These are phyloP conservation scores for Cotesia congregata DNA, from an alignment of 2,888 invertebrate species.

Conservation along the genomic window DNA sequence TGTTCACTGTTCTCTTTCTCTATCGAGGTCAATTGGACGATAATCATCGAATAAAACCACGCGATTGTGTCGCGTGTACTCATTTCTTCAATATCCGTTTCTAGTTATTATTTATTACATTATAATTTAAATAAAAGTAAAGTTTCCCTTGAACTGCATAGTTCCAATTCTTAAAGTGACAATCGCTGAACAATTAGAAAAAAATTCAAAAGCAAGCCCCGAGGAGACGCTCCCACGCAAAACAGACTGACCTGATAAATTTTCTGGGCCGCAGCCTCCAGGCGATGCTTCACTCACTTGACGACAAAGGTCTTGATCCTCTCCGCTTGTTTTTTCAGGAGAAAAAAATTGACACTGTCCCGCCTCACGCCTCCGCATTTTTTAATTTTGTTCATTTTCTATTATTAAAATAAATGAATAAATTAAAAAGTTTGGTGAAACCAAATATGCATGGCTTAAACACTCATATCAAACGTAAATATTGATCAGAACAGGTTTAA, in stretches of 20 bases:
- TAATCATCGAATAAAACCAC: constrained; percentile 34
- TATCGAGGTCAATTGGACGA: constrained; percentile 39
- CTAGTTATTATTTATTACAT: not conserved
- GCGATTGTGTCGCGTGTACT: constrained; percentile 12
- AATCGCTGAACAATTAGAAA: too few species aligned
- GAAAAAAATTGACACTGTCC: not conserved
- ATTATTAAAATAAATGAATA: not conserved
- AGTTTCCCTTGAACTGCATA: not conserved
- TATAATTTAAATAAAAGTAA: not conserved
- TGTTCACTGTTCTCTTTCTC: constrained; percentile 22
- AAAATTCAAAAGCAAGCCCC: constrained; percentile 30
- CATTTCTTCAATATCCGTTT: constrained; percentile 7
- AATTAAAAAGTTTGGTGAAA: too few species aligned
- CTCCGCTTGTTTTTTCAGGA: constrained; percentile 1
- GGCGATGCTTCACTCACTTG: constrained; percentile 39
- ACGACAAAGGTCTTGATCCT: not conserved
- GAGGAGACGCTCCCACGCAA: constrained; percentile 52
- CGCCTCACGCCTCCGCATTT: not conserved
- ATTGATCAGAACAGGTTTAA: too few species aligned
- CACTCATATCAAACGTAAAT: too few species aligned
- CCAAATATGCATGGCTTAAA: too few species aligned
- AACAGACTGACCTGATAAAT: constrained; percentile 40
- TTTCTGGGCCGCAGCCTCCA: constrained; percentile 49
- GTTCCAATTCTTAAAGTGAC: too few species aligned
- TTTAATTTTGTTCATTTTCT: not conserved